Base-by-base conservation (phyloP, 30 jellyfish, hydroid and myxozoan species). In the Aurelia sp. region DNA sequence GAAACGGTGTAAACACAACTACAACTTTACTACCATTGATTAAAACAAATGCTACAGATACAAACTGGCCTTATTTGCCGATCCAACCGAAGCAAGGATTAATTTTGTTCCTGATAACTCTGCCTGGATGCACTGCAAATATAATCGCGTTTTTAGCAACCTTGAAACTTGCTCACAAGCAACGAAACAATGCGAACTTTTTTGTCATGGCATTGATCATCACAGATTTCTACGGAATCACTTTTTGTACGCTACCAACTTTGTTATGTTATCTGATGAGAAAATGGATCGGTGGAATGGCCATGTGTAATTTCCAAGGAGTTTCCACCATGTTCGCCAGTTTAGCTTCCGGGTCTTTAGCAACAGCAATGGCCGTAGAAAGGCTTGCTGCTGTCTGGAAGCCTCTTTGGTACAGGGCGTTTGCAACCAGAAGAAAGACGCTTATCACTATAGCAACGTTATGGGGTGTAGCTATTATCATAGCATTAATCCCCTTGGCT, bases 231-330 rank as follows among this genome's bases (percentile, higher is more conserved):
- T 86, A 86, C 60, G 96, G 96, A 22, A 67, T 86, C 11, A 70
- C 71, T n/a, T 75, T 86, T 31, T 86, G 90, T 55, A 67, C 90
- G 2, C 48, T 86, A 40, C 96, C 96, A 51, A 86, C 96, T 2
- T 33, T 86, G 66, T 58, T 86, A 66, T 86, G 96, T 61, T 86
- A 86, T 50, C 75, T 76, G 31, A 53, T 50, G 35, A 75, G 77
- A 30, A 67, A 51, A 4, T 86, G 96, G 96, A 74, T 86, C 13
- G 96, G 96, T 16, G 96, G 96, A 8, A 33, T 65, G 79, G 86
- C 80, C 5, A 86, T 86, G 96, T 86, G 96, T 33, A 86, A 86
- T 52, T 86, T 86, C 24, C 96, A 86, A 67, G 96, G 96, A 40
- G 90, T 86, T 22, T 75, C 89, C 1, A 86, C 90, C 48, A 86